Evolutionary conservation across 2,888 invertebrate genomes (phyloP), one percentile per base, ranked within the genome.

Genomic region (Apotomis capreana): DNA sequence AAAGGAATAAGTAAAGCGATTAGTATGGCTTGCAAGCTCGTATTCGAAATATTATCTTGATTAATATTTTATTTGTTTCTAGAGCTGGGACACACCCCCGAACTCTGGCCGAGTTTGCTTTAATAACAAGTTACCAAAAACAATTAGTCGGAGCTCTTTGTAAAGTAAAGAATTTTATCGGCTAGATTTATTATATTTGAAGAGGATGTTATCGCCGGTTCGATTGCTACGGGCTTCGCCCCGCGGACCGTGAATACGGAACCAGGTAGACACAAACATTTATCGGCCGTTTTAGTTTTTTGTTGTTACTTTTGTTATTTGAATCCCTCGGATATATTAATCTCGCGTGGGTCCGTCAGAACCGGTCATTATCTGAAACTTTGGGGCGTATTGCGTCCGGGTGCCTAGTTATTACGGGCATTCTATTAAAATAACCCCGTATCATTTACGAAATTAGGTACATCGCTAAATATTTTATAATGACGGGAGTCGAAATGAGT

Each of bases 391-490:
- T 84, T 88, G 85, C 87, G 90, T 87, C 85, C 90, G 89, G 90
- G 84, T 91, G 90, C 90, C 88, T 90, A 89, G 89, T 91, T 91
- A 93, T 93, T 93, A 92, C 83, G 85, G 85, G 81, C 88, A 84
- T 89, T 91, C 90, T 92, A 91, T 89, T 90, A 90, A 91, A 92
- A 91, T 90, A 87, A 84, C 87, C 84, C 86, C 81, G 87, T 89
- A 90, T 91, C 88, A 90, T 92, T 92, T 90, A 89, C 83, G 78
- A 91, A 93, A 92, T 93, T 91, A 89, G 91, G 86, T 87, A 86
- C 85, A 89, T 90, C 90, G 92, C 92, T 93, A 93, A 93, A 93
- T 92, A 93, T 92, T 93, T 92, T 92, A 87, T 93, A 92, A 93
- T 92, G 88, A 89, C 80, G 85, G 86, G 86, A 83, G 80, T 81